Evolutionary conservation across 2,888 invertebrate species (phyloP), one percentile per base, ranked within the genome.

Genomic region (Bellardia pandia): DNA sequence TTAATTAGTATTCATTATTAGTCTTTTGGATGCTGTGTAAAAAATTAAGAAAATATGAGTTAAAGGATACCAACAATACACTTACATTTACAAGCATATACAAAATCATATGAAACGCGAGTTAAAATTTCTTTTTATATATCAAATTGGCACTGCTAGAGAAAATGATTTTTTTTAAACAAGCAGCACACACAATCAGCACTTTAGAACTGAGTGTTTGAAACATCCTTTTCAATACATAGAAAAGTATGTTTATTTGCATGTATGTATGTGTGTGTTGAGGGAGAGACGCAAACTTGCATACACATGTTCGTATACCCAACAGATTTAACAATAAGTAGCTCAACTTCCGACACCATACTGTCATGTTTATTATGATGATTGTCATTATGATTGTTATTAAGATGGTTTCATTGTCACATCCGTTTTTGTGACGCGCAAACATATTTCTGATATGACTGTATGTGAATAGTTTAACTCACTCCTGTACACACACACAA

Each of bases 321-420:
- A 74, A 84, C 77, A 87, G 64, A 85, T 87, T 87, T 74, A 85
- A 60, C 75, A 69, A 85, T 82, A 87, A 87, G 87, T 87, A 82
- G 87, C 87, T 85, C 78, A 78, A 87, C 87, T 82, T 87, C 87
- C 87, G 87, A 82, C 87, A 87, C 85, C 77, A 85, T 85, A 66
- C 85, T 87, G 87, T 87, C 85, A 87, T 87, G 87, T 87, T 87
- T 87, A 85, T 87, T 74, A 78, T 85, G 85, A 87, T 81, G 84
- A 81, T 79, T 86, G 81, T 76, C 80, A 71, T 81, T 83, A 74
- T 85, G 84, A 87, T 87, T 85, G 85, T 78, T 87, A 87, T 87
- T 85, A 87, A 85, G 85, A 87, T 81, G 86, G 81, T 87, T 87
- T 87, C 81, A 87, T 87, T 87, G 81, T 87, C 84, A 71, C 81